Conservation (phyloP, 2,797 vertebrate genomes). For the Meriones psammophilus region DNA sequence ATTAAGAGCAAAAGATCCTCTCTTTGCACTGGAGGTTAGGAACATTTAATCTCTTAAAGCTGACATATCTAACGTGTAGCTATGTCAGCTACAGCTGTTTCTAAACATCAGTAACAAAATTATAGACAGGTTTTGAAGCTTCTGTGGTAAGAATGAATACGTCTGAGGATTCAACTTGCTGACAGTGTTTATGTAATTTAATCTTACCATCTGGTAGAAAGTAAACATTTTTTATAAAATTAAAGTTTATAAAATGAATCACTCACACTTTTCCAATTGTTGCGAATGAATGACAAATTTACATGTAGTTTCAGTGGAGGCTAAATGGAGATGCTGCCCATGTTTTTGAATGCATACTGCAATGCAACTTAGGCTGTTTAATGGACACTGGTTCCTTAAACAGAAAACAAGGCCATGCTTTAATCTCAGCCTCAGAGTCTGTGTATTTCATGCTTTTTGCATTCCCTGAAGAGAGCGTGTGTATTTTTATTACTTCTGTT, state of each 20-base stretch:
- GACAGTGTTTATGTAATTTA: slow-evolving; percentile 94
- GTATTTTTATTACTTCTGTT: slow-evolving; percentile 53
- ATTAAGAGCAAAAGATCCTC: slow-evolving; percentile 82
- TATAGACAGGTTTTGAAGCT: slow-evolving; percentile 91
- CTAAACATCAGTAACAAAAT: slow-evolving; percentile 92
- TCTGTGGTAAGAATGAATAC: slow-evolving; percentile 89
- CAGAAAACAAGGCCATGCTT: neutral
- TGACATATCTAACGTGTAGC: slow-evolving; percentile 87
- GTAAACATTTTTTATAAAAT: slow-evolving; percentile 92
- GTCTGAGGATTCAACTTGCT: slow-evolving; percentile 92
- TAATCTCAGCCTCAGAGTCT: neutral
- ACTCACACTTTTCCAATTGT: slow-evolving; percentile 83
- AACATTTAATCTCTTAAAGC: slow-evolving; percentile 88
- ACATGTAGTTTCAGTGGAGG: slow-evolving; percentile 83
- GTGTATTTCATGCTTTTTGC: neutral
- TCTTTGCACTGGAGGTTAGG: slow-evolving; percentile 82
- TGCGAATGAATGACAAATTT: slow-evolving; percentile 81
- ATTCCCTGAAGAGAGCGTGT: neutral
- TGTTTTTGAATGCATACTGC: neutral
- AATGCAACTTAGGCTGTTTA: neutral
- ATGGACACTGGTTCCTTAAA: neutral
- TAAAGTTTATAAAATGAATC: slow-evolving; percentile 89
- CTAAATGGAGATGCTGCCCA: slow-evolving; percentile 57
- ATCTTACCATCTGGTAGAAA: slow-evolving; percentile 95
- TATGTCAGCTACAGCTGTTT: slow-evolving; percentile 92